A percentile compares a stretch with the other conserved stretches of the same genome.
Evolutionary conservation across 2,797 vertebrate genomes (phyloP).

Genomic region (Lophotriccus pileatus): DNA sequence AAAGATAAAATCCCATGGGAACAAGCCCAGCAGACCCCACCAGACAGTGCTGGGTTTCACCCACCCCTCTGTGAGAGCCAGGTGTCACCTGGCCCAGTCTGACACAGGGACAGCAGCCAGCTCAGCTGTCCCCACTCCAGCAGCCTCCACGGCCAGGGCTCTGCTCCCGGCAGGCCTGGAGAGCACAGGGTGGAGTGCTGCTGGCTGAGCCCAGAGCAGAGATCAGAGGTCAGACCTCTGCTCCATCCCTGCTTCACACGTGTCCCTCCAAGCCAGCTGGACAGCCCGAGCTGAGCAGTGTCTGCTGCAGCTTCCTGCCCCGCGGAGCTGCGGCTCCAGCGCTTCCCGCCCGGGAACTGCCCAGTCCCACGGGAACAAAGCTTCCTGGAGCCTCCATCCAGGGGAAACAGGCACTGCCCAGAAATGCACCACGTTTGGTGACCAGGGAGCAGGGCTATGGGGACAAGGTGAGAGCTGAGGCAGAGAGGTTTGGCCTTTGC

Average conservation of each 20-base stretch:
- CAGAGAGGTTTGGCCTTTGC: not conserved
- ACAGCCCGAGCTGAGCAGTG: not conserved
- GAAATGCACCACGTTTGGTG: not conserved
- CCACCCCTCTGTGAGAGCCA: not conserved
- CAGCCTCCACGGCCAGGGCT: rapidly evolving
- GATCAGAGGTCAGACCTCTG: not conserved
- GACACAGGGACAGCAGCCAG: not conserved
- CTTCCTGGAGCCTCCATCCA: not conserved
- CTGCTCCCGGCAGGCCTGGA: not conserved
- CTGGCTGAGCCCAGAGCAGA: not conserved
- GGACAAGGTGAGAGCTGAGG: not conserved
- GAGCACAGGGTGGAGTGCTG: not conserved
- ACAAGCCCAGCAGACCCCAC: not conserved
- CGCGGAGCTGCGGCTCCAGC: not conserved
- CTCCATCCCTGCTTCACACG: not conserved
- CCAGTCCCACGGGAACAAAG: not conserved
- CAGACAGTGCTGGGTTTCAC: rapidly evolving
- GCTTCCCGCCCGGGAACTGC: not conserved
- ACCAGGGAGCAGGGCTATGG: not conserved
- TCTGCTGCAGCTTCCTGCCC: constrained; percentile 22
- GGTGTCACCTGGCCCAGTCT: not conserved
- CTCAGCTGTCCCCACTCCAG: not conserved
- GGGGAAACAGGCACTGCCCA: not conserved
- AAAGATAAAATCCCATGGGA: rapidly evolving
- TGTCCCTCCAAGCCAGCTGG: not conserved